Conservation (phyloP, 2,888 invertebrate genomes). For the Monoplex corrugatus region DNA sequence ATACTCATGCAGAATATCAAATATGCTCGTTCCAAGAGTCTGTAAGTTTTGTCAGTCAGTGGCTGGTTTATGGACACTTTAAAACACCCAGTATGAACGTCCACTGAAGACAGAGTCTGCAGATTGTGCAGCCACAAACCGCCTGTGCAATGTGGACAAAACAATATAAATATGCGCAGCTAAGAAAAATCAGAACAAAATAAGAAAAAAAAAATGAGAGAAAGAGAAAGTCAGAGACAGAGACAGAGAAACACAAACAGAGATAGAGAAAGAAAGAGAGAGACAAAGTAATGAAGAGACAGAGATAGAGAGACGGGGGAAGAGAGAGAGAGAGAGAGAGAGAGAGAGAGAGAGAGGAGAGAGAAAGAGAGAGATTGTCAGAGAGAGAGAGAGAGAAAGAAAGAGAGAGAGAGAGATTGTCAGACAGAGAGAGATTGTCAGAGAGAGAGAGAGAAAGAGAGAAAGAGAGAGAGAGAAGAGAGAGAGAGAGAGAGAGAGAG, state of each 20-base stretch:
- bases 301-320: background rate
- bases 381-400: background rate
- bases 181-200: background rate
- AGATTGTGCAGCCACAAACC: no score
- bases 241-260: background rate
- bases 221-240: background rate
- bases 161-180: no score
- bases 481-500: background rate
- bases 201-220: background rate
- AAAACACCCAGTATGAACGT: no score
- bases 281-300: background rate
- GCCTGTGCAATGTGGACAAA: no score
- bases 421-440: background rate
- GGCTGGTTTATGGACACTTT: no score
- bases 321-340: background rate
- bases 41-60: no score
- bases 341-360: background rate
- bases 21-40: no score
- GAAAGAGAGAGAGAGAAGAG: background rate
- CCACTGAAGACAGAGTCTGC: no score
- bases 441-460: background rate
- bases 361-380: background rate
- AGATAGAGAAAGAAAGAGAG: background rate
- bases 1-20: no score
- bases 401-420: background rate